A percentile compares a stretch with the other conserved stretches of the same genome.
These are phyloP conservation scores for Pyrrhia umbra DNA, from an alignment of 2,888 invertebrate genomes.

Conservation along the genomic window DNA sequence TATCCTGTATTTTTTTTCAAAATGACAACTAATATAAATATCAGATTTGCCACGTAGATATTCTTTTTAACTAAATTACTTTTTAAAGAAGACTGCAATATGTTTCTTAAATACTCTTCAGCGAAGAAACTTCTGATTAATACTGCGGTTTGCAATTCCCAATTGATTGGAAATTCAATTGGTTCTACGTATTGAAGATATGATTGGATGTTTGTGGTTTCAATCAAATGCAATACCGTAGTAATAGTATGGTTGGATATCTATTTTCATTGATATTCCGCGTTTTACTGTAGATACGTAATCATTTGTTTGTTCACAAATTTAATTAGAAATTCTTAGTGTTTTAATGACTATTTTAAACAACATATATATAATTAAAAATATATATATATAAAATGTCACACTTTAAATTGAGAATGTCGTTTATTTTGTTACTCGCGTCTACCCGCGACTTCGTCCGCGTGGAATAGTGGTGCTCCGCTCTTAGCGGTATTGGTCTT, in stretches of 20 bases:
- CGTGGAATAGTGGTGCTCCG: too few species aligned
- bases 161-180: conserved; percentile 21
- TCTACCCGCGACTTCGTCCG: too few species aligned
- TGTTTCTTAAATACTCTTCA: not conserved
- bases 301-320: not conserved
- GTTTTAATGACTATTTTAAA: too few species aligned
- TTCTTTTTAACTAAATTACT: not conserved
- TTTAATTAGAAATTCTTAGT: not conserved
- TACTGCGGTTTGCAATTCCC: not conserved
- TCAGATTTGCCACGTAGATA: too few species aligned
- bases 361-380: too few species aligned
- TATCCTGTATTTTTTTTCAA: too few species aligned
- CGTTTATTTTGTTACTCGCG: too few species aligned
- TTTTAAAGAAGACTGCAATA: not conserved
- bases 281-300: not conserved
- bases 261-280: not conserved
- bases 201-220: conserved; percentile 10
- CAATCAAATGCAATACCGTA: not conserved
- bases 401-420: too few species aligned
- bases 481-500: too few species aligned
- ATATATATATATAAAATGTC: too few species aligned
- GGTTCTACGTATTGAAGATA: conserved; percentile 11
- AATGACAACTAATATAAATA: too few species aligned
- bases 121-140: not conserved
- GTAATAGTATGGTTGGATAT: not conserved